Base-by-base conservation (phyloP, 2,888 invertebrate species). In the Morpho achilles region DNA sequence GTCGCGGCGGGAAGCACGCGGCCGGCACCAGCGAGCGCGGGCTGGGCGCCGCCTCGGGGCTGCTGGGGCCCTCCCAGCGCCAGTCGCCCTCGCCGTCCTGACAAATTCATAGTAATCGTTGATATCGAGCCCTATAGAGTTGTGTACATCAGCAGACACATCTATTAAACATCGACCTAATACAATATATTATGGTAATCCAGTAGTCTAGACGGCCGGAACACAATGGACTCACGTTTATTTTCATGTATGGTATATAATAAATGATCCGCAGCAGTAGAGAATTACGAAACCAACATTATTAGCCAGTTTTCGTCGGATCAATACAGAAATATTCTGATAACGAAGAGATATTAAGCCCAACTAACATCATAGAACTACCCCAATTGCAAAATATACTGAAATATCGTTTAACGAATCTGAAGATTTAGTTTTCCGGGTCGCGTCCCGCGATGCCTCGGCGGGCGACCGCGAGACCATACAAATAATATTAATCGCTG, bases 401-500 rank as follows among this genome's bases (percentile, higher is more conserved):
- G 3, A 48, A 48, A 48, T 48, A 9, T 8, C 3, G 8, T n/a
- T 41, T 10, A 56, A 53, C 40, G 51, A 58, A 58, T 61, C 41
- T 32, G 40, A 41, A 41, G 39, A 55, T 44, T 77, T 62, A 73
- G 74, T 79, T 80, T 82, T 79, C 79, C 82, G 80, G 78, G 67
- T 77, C 74, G 76, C 74, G 74, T 69, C 69, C 69, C 67, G 67
- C 67, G 66, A 67, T 64, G 60, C 61, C 73, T 81, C 77, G 65
- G 75, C 69, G 72, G 78, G 45, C 52, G 7, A 3, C n/a, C 44
- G 32, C 71, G 72, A 66, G 80, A 81, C 82, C 81, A 80, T 79
- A 86, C 84, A 84, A 87, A 89, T 88, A 88, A 87, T 90, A 89
- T 88, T 83, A 87, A 86, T 74, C 69, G 70, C 69, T 87, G 87